These are phyloP conservation scores for Pluvianellus socialis DNA, from an alignment of 2,113 vertebrate species.

Conservation along the genomic window DNA sequence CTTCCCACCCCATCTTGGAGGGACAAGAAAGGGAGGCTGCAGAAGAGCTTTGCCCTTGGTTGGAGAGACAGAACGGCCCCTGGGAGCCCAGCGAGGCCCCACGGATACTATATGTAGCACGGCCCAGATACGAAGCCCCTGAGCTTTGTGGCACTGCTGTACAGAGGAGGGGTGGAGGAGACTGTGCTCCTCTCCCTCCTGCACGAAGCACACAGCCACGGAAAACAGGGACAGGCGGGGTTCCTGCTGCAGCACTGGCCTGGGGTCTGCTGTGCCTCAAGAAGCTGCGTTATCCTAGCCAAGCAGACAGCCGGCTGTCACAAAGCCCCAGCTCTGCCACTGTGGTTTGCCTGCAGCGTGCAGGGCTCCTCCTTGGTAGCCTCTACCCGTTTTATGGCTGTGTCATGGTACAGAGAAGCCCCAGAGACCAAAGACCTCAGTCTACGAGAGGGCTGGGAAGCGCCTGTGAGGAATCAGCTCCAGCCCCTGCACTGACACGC, in stretches of 20 bases:
- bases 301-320: not conserved
- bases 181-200: not conserved
- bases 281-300: not conserved
- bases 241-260: not conserved
- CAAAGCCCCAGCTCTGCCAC: not conserved
- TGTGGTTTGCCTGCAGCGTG: not conserved
- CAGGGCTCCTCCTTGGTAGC: not conserved
- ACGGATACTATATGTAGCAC: not conserved
- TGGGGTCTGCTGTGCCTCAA: not conserved
- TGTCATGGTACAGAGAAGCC: not conserved
- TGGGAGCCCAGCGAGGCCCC: not conserved
- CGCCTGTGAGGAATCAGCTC: not conserved
- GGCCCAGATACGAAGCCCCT: constrained; percentile 37
- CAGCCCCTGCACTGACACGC: not conserved
- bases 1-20: not conserved
- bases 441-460: not conserved
- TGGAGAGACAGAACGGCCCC: not conserved
- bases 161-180: constrained; percentile 33
- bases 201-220: not conserved
- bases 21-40: not conserved
- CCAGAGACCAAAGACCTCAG: not conserved
- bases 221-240: not conserved
- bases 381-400: not conserved
- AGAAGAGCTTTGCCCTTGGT: constrained; percentile 29
- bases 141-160: not conserved